Evolutionary conservation across 2,888 invertebrate species (phyloP).

Genomic region (Nymphalis c-album): DNA sequence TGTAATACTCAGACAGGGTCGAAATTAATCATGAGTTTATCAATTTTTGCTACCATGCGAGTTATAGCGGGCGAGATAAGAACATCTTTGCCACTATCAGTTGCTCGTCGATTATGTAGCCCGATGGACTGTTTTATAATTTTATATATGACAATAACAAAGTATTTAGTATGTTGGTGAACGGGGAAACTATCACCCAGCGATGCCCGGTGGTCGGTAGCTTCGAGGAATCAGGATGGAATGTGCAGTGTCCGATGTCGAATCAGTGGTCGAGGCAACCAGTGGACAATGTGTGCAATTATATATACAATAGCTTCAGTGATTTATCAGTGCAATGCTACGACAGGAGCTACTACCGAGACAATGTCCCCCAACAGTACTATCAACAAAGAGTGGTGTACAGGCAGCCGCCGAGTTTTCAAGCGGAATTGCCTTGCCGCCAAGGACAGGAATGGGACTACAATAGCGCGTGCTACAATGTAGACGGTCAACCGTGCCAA

Average conservation of each 20-base stretch:
- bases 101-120: conserved; percentile 69
- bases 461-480: conserved; percentile 84
- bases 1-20: background rate
- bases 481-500: conserved; percentile 84
- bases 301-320: conserved; percentile 49
- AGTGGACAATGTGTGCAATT: conserved; percentile 50
- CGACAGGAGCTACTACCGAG: conserved; percentile 49
- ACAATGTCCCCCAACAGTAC: conserved; percentile 44
- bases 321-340: conserved; percentile 60
- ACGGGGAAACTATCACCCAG: conserved; percentile 51
- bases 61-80: conserved; percentile 67
- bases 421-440: conserved; percentile 73
- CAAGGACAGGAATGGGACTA: conserved; percentile 82
- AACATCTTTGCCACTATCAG: conserved; percentile 74
- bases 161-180: conserved; percentile 61
- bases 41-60: conserved; percentile 71
- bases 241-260: conserved; percentile 60
- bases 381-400: conserved; percentile 45
- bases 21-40: conserved; percentile 52
- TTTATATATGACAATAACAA: conserved; percentile 34
- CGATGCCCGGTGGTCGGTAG: conserved; percentile 58
- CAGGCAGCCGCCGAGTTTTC: conserved; percentile 42
- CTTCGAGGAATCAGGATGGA: conserved; percentile 61
- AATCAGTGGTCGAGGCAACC: conserved; percentile 59
- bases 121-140: conserved; percentile 67